A percentile compares a stretch with the other conserved stretches of the same genome.
These are phyloP conservation scores for Trilocha varians DNA, from an alignment of 2,888 invertebrate species.

Conservation along the genomic window DNA sequence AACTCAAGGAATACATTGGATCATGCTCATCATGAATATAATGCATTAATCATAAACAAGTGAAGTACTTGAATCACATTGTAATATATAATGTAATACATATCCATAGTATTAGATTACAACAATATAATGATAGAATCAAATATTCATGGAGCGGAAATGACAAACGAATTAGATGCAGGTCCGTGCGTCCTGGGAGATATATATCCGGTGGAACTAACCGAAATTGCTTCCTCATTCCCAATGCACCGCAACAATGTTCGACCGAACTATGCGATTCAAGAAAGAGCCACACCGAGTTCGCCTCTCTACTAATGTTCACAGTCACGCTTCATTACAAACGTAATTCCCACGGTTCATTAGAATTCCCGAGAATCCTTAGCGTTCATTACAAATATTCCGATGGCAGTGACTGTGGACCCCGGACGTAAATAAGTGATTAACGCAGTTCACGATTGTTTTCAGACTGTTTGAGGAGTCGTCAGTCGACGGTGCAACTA, in stretches of 20 bases:
- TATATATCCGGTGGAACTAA: constrained; percentile 63
- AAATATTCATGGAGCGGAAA: constrained; percentile 62
- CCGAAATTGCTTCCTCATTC: constrained; percentile 53
- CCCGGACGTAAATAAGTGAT: constrained; percentile 69
- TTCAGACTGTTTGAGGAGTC: constrained; percentile 43
- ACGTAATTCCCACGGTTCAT: constrained; percentile 69
- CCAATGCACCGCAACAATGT: constrained; percentile 50
- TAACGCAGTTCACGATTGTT: constrained; percentile 71
- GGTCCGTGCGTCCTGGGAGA: constrained; percentile 47
- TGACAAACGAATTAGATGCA: constrained; percentile 67
- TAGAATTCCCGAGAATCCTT: constrained; percentile 61
- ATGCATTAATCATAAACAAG: too few species aligned
- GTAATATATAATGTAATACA: too few species aligned
- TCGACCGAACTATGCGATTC: constrained; percentile 41
- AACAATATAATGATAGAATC: constrained; percentile 18
- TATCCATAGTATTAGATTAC: background rate
- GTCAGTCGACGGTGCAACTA: constrained; percentile 40
- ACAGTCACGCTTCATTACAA: constrained; percentile 56
- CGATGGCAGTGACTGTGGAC: constrained; percentile 43
- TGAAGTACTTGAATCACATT: too few species aligned
- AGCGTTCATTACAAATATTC: constrained; percentile 66
- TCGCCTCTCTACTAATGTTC: constrained; percentile 26
- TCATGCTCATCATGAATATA: too few species aligned
- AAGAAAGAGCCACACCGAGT: constrained; percentile 33
- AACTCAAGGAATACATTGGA: too few species aligned